phyloP scores from a whole-genome alignment of 2,113 vertebrate genomes.

The sheep (Ovis aries) region DNA sequence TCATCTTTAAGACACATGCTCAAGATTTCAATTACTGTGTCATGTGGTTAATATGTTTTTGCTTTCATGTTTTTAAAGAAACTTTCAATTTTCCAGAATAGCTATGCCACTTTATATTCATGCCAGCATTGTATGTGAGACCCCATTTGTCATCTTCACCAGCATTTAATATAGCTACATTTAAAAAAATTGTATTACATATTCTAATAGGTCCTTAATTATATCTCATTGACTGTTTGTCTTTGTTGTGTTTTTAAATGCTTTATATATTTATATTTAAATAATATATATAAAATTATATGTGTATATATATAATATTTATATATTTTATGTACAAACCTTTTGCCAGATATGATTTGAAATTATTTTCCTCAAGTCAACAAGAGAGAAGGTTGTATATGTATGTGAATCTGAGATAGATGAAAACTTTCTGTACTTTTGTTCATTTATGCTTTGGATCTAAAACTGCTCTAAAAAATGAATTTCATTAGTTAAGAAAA shows the following conservation, averaged over 20 bases:
- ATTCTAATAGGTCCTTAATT: not conserved
- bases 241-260: not conserved
- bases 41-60: not conserved
- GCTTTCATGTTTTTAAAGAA: not conserved
- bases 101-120: not conserved
- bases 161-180: not conserved
- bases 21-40: not conserved
- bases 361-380: not conserved
- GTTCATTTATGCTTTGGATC: not conserved
- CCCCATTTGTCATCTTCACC: not conserved
- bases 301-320: not conserved
- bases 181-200: not conserved
- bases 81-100: not conserved
- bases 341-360: not conserved
- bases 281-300: too few relatives aligned
- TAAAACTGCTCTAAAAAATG: not conserved
- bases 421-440: not conserved
- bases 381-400: rapidly evolving
- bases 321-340: not conserved
- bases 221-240: not conserved
- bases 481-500: not conserved
- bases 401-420: not conserved
- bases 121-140: not conserved
- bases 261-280: not conserved
- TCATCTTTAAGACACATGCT: not conserved